phyloP scores from a whole-genome alignment of 2,113 vertebrate genomes.

The Psephotus haematonotus region DNA sequence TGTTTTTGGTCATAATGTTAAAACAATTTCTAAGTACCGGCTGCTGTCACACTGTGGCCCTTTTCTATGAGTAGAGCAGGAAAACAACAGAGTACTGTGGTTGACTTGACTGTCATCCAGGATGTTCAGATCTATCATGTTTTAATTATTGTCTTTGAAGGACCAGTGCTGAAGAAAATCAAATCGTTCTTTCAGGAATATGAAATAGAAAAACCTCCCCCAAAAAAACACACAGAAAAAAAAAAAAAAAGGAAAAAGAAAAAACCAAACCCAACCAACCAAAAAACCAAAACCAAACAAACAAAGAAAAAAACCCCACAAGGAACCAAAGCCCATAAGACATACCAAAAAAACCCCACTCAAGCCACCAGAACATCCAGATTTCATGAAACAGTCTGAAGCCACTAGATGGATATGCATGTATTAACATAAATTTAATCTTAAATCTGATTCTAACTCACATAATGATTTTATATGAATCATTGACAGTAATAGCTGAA shows the following conservation, averaged over 20 bases:
- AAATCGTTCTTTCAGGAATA: neutral
- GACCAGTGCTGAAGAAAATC: neutral
- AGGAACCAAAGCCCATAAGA: neutral
- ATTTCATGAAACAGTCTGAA: neutral
- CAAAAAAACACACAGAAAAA: no score
- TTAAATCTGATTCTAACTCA: neutral
- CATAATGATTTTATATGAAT: neutral
- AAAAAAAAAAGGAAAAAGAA: no score
- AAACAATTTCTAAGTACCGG: neutral
- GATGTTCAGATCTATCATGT: neutral
- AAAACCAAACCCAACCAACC: no score
- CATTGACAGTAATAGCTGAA: neutral
- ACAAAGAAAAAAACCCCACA: no score
- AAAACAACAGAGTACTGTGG: neutral
- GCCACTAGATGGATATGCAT: no score
- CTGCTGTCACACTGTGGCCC: neutral
- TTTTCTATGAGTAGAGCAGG: neutral
- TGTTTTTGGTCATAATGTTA: neutral
- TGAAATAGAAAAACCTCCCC: neutral
- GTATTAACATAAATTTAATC: neutral
- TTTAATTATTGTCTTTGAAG: neutral
- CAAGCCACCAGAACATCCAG: neutral
- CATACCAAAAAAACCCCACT: accelerated
- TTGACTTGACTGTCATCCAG: neutral
- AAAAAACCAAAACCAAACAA: no score